phyloP scores from a whole-genome alignment of 2,888 invertebrate genomes.

The Drosophila kambysellisi region DNA sequence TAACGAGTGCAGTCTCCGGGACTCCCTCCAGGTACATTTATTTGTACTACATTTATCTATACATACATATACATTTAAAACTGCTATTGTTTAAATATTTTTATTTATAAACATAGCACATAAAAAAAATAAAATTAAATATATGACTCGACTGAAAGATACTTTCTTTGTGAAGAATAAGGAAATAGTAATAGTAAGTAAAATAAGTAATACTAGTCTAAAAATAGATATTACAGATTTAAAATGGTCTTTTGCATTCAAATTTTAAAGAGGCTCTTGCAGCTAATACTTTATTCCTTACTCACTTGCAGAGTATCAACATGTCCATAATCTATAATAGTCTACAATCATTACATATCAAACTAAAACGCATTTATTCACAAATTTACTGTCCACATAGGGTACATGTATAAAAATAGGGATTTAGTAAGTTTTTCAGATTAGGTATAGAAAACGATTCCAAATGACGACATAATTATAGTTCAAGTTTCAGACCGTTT shows the following conservation, averaged over 20 bases:
- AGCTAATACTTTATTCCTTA: not conserved
- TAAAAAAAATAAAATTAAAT: too few species aligned
- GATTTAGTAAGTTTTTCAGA: not conserved
- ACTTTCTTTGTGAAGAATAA: not conserved
- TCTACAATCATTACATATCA: constrained; percentile 4
- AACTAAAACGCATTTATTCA: constrained; percentile 11
- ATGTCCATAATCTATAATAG: too few species aligned
- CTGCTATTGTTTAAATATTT: constrained; percentile 5
- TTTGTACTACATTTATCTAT: not conserved
- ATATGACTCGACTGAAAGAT: not conserved
- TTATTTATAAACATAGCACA: too few species aligned
- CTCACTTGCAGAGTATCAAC: not conserved
- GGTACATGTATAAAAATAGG: not conserved
- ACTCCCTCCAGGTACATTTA: not conserved
- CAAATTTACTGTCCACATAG: not conserved
- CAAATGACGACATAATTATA: not conserved
- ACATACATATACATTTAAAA: not conserved
- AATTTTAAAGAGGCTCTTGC: not conserved
- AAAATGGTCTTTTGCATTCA: not conserved
- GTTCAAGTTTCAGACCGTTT: not conserved
- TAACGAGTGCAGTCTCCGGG: constrained; percentile 38
- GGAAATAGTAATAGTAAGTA: too few species aligned
- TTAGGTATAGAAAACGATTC: not conserved
- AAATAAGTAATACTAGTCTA: too few species aligned
- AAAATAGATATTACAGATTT: not conserved